Percentiles rank a stretch among this genome's conserved stretches.
Conservation (phyloP, 2,113 vertebrate genomes). For the Seriola dumerili region DNA sequence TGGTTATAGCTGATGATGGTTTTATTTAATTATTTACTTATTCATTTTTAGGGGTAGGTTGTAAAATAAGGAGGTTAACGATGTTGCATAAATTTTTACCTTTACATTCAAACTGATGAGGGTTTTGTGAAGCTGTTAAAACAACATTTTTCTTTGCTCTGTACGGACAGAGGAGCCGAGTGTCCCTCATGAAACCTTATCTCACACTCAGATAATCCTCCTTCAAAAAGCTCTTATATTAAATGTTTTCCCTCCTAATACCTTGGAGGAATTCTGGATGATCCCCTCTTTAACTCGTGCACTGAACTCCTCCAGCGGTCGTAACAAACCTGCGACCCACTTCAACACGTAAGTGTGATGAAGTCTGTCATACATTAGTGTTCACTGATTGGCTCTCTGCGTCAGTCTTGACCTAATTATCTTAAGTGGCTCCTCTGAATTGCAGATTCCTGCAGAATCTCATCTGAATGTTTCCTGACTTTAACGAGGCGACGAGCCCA, state of each 20-base stretch:
- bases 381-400: conserved; percentile 19
- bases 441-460: background rate
- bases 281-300: background rate
- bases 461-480: background rate
- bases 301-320: background rate
- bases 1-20: too few species aligned
- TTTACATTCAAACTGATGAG: too few species aligned
- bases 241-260: background rate
- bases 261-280: background rate
- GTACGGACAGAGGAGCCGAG: background rate
- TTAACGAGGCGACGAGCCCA: background rate
- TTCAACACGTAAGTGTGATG: conserved; percentile 12
- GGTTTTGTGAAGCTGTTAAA: background rate
- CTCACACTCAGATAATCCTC: background rate
- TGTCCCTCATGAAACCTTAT: background rate
- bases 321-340: background rate
- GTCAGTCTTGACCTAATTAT: conserved; percentile 35
- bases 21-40: too few species aligned
- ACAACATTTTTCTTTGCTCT: background rate
- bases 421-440: background rate
- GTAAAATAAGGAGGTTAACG: too few species aligned
- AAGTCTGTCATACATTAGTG: background rate
- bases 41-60: too few species aligned
- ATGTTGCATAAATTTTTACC: too few species aligned
- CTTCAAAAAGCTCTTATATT: background rate